Evolutionary conservation across 2,113 vertebrate species (phyloP), one percentile per base, ranked within the genome.

Genomic region (Triplophysa rosa): DNA sequence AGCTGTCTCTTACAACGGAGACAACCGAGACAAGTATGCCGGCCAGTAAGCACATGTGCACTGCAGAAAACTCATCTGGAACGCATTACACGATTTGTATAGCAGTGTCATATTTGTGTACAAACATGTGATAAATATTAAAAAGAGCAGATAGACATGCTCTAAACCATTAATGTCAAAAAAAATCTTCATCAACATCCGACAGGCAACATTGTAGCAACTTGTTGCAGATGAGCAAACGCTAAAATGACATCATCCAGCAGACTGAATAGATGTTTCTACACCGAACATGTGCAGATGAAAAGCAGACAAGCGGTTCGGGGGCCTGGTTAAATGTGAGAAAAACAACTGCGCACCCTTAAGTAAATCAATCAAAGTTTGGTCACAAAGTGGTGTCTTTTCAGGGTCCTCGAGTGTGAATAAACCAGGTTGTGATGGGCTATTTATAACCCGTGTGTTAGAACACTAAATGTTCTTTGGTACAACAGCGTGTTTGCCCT

Each of bases 401-500:
- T 19, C 24, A 40, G 10, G 13, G 40, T 47, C 19, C 13, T 45
- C 26, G 21, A 74, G 71, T 19, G 58, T 2, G 10, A 74, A 74
- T 74, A 63, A 19, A 47, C 71, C 58, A 62, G 37, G 4, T 17
- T 45, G 21, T 26, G 54, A 72, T 40, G 58, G 58, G 58, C 40
- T 74, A 29, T 74, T 47, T 47, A 21, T 26, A 63, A 29, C 37
- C 42, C 17, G 24, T 47, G 29, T 74, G 26, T 16, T 74, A 23
- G 1, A 19, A 13, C 19, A 40, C 21, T 63, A 47, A 47, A 63
- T 74, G 23, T n/a, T 74, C 54, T 73, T 26, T 37, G 37, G 24
- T 58, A 56, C 4, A 63, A 40, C 58, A 68, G 77, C 49, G 77
- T 77, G 83, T 80, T 80, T 86, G 69, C 85, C 82, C 83, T 91